Base-by-base conservation (phyloP, 2,113 vertebrate species). In the Hemichromis elongatus region DNA sequence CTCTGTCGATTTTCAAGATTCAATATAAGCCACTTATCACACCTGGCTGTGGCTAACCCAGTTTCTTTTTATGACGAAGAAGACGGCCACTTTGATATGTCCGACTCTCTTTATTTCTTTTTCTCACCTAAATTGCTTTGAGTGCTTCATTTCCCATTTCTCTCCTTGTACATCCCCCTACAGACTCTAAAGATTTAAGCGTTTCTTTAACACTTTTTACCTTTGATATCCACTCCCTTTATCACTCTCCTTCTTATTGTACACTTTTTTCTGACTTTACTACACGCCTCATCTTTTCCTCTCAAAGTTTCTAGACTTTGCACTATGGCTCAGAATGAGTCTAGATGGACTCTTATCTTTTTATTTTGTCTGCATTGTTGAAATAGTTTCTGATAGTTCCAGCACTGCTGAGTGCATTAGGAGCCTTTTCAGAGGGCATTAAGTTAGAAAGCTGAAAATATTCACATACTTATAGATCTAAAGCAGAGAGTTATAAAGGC, bases 81-180 rank as follows among this genome's bases (percentile, higher is more conserved):
- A 50, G 79, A 86, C 50, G 77, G 68, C 21, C 68, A 81, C 85
- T 91, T 88, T 84, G 53, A 94, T 84, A 88, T 80, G 19, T 66
- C 68, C 28, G 6, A 19, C 75, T 85, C 81, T 80, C 82, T 47
- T 82, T 82, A 57, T 90, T 89, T 79, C 79, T 79, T 88, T 88
- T 73, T 83, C 73, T 68, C 30, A 79, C 79, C 50, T 87, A 87
- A 89, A 93, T 91, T 89, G 80, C 88, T 90, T 81, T 86, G 80
- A 94, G 83, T 87, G 78, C 63, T 84, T 80, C 19, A 77, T 92
- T 88, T 89, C 57, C 89, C 86, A 77, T 80, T 61, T 68, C 83
- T 81, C 57, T 84, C 56, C 50, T 80, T 2, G 3, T 37, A 87
- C 52, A 55, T 50, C 52, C 55, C 66, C 70, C 63, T 47, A 33